Evolutionary conservation across 2,888 invertebrate species (phyloP).

Genomic region (Drosophila antonietae): DNA sequence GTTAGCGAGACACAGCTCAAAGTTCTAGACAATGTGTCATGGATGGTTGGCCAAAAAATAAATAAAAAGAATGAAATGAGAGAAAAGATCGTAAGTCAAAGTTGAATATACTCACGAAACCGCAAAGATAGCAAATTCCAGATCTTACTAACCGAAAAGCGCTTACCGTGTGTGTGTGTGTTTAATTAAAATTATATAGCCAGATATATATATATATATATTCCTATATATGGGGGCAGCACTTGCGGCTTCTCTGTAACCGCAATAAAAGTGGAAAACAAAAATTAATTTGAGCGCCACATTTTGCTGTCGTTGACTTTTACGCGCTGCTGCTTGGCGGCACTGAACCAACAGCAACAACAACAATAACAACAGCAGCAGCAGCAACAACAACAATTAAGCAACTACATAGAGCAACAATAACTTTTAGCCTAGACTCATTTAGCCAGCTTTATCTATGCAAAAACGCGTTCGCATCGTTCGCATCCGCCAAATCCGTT

Average conservation of each 20-base stretch:
- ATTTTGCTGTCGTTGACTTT: constrained; percentile 78
- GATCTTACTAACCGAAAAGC: neutral
- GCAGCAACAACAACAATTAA: constrained; percentile 44
- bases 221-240: constrained; percentile 24
- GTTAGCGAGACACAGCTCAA: neutral
- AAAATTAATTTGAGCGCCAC: constrained; percentile 67
- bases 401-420: constrained; percentile 28
- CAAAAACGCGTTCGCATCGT: constrained; percentile 49
- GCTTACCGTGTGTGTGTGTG: constrained; percentile 46
- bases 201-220: constrained; percentile 21
- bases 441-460: constrained; percentile 71
- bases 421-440: constrained; percentile 50
- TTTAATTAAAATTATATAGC: constrained; percentile 68
- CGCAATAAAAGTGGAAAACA: constrained; percentile 61
- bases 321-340: constrained; percentile 71
- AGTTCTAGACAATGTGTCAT: constrained; percentile 40
- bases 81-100: constrained; percentile 63
- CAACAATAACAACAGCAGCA: constrained; percentile 18
- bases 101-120: constrained; percentile 51
- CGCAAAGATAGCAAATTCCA: constrained; percentile 29
- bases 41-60: constrained; percentile 42
- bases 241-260: constrained; percentile 37
- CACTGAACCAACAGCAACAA: constrained; percentile 51
- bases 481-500: constrained; percentile 56
- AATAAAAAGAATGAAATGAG: neutral